Evolutionary conservation across 2,797 vertebrate species (phyloP), one percentile per base, ranked within the genome.

Genomic region (Cynodonichthys magdalenae): DNA sequence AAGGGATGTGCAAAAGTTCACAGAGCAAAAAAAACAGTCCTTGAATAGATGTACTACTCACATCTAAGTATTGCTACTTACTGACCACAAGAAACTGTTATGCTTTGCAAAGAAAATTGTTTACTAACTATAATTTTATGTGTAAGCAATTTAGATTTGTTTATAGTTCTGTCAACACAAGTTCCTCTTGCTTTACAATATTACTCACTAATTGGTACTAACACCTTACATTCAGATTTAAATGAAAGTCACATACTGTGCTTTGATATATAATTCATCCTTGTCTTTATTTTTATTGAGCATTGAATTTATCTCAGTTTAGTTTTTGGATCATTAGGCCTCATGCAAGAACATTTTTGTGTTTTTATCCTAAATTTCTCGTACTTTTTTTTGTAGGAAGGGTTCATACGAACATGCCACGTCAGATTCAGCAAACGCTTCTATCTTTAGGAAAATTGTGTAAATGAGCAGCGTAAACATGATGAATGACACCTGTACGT

Each of bases 1-100:
- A 90, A 90, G 89, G 87, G 87, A 85, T 82, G 87, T 75, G 64
- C 83, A 84, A 70, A 75, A 90, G 83, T 82, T 89, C 86, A 89
- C 27, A 66, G 78, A 75, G 77, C 80, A 83, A 88, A 74, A 24
- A 81, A 86, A 77, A 76, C 58, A 67, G 79, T 74, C 73, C 65
- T 48, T 42, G 36, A 39, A 39, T 39, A 39, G 36, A 39, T 14
- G 36, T 39, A 31, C 5, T 31, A 31, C 31, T 31, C 31, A 31
- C 31, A 7, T 31, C 31, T 39, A 39, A 14, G 36, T 39, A 39
- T 39, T 39, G 36, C 14, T 39, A 12, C 11, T 39, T 39, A 11
- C 36, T 48, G 19, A 20, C 28, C 24, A 5, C n/a, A n/a, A 1
- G 19, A 4, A 44, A 44, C 42, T 20, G 10, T 11, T 19, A 20